Base-by-base conservation (phyloP, 2,888 invertebrate species). In the Callyntrura guangdongensis region DNA sequence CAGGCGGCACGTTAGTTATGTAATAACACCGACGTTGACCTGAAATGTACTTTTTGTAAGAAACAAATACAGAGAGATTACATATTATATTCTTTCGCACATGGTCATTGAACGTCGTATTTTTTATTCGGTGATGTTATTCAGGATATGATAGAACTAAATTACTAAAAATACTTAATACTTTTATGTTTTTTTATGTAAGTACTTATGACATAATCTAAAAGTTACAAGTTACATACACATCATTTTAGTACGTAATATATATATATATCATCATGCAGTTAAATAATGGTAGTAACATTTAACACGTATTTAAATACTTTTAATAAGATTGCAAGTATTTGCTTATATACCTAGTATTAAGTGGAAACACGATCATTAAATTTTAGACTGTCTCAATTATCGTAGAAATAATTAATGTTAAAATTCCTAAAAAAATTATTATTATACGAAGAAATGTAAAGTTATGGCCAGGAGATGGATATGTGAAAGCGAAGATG, bases 401-500 rank as follows among this genome's bases (percentile, higher is more conserved):
- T 69, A 8, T 45, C 1, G 12, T 53, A 77, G 20, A 53, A 53
- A 25, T 49, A 1, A 47, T 72, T 49, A 1, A 11, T 47, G 72
- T 45, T 47, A 45, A 45, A 17, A 17, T 25, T 17, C 9, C 22
- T 47, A 47, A 47, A 11, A 47, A 36, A 36, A 36, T 36, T 36
- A 8, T 47, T 20, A 11, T 5, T 20, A 72, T 17, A 20, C 12
- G 1, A 20, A 9, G 22, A 47, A 36, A 74, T 85, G 27, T 56
- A 53, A 82, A 69, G 25, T 82, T 82, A 69, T 88, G 88, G 88
- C 88, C 22, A 88, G 88, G 88, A 83, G 22, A 25, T 87, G 72
- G 82, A 88, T 88, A 83, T 88, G 88, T 83, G 83, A 88, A 83
- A 82, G 88, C 82, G 82, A 83, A 81, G 82, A 82, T 88, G 88